Base-by-base conservation (phyloP, 2,797 vertebrate species). In the Steatocranus sp. region DNA sequence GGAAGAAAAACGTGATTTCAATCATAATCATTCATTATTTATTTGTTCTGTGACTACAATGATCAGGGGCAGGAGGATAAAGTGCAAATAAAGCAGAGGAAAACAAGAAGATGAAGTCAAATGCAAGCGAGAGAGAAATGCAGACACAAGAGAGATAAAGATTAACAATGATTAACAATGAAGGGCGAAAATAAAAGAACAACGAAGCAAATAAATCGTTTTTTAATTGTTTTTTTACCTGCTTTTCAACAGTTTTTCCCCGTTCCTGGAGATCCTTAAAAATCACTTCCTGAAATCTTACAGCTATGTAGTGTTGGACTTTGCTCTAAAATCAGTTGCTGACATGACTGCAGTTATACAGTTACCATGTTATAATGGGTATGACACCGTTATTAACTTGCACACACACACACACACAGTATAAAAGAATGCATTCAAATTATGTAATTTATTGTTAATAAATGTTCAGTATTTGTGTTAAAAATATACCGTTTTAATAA, bases 281-380 rank as follows among this genome's bases (percentile, higher is more conserved):
- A 75, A 66, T 66, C 25, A 86, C 87, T 93, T 94, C 92, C 92
- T 94, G 87, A 83, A 81, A 49, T 73, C 78, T 61, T 79, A 1
- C 38, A 66, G 51, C 68, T 75, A 46, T 78, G 80, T 76, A 41
- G 41, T 18, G 74, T 73, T 92, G 93, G 92, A 94, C 94, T 94
- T 94, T 94, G 92, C 23, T 75, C 93, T 61, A 38, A 63, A 79
- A 68, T 66, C 51, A 77, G 32, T 79, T 30, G 73, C 75, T 79
- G 83, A 85, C 87, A 84, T 73, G 76, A 81, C 76, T 83, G 76
- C 78, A 79, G 83, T 82, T 63, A 80, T 38, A 77, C 34, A 84
- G 50, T 25, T 34, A 76, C 46, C 27, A 58, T 74, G 79, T 79
- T 38, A 83, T 5, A 77, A 14, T 73, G 8, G 4, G 30, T n/a